Evolutionary conservation across 2,888 invertebrate genomes (phyloP).

Genomic region (Amphipyra tragopoginis): DNA sequence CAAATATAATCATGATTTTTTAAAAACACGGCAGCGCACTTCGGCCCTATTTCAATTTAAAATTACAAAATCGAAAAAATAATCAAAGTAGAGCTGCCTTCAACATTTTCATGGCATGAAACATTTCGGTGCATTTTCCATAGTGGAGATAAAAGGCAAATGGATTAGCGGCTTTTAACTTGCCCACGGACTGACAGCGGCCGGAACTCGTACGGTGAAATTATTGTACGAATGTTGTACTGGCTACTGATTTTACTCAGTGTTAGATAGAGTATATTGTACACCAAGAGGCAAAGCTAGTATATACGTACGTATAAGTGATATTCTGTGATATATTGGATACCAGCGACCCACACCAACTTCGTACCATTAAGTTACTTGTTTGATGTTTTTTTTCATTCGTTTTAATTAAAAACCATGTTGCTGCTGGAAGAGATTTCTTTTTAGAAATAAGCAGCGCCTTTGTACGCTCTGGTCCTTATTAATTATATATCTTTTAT

Average conservation of each 20-base stretch:
- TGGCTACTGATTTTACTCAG: slow-evolving; percentile 20
- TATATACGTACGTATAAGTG: no score
- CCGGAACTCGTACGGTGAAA: slow-evolving; percentile 52
- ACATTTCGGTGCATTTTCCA: slow-evolving; percentile 71
- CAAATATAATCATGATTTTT: no score
- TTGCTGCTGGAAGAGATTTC: no score
- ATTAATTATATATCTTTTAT: no score
- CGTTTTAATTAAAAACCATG: no score
- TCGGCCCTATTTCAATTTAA: slow-evolving; percentile 19
- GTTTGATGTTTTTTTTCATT: no score
- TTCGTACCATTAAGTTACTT: no score
- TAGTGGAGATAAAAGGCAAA: slow-evolving; percentile 75
- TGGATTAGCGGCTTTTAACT: slow-evolving; percentile 83
- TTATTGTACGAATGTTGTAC: slow-evolving; percentile 26
- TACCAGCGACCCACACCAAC: no score
- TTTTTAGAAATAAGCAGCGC: no score
- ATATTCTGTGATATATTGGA: no score
- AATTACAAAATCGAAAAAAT: slow-evolving; percentile 49
- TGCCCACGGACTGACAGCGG: slow-evolving; percentile 59
- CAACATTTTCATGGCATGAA: slow-evolving; percentile 64
- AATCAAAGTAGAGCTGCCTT: slow-evolving; percentile 61
- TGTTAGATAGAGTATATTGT: background rate
- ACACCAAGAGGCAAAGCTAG: no score
- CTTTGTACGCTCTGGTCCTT: no score
- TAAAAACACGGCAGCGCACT: background rate